Evolutionary conservation across 1,140 invertebrate genomes (phyloP), one percentile per base, ranked within the genome.

Genomic region (Bilobella aurantiaca): DNA sequence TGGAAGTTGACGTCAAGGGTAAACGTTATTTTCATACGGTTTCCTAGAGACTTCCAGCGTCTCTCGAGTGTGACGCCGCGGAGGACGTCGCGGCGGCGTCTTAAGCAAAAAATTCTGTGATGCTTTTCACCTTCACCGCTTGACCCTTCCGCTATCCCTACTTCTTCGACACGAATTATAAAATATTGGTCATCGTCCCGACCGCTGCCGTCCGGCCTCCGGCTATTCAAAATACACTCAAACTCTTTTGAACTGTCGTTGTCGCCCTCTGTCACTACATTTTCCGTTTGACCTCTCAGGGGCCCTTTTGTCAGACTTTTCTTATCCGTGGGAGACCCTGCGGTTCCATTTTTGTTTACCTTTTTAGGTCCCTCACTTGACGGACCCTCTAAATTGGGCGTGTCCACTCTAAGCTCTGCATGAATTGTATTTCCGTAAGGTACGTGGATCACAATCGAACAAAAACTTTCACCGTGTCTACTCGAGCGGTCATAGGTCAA

Each of bases 371-470:
- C n/a, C n/a, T n/a, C 34, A 42, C 34, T 8, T 23, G 53, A 23
- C 53, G 53, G 23, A 8, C 5, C 21, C 53, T 57, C 53, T 14
- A 57, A 21, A 21, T 8, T 12, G 5, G 53, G 53, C n/a, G 53
- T 42, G 8, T 12, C 53, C 3, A 59, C 28, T 31, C 58, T 28
- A 27, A 72, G 53, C 46, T 67, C 47, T 30, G 71, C 59, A 21
- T 65, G 34, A 27, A 72, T 68, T 1, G 31, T 68, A 47, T 72
- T 68, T 1, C 71, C 71, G 23, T 72, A 72, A 18, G 71, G 71
- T 34, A 72, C 67, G 56, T 72, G 71, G 58, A 72, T 69, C 61
- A 64, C 59, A 57, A 72, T 65, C 23, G 68, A 69, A 37, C 71
- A 72, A n/a, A 57, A 62, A 31, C 69, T 65, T 30, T 59, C 63